Base-by-base conservation (phyloP, 1,140 invertebrate species). In the Cherax destructor region DNA sequence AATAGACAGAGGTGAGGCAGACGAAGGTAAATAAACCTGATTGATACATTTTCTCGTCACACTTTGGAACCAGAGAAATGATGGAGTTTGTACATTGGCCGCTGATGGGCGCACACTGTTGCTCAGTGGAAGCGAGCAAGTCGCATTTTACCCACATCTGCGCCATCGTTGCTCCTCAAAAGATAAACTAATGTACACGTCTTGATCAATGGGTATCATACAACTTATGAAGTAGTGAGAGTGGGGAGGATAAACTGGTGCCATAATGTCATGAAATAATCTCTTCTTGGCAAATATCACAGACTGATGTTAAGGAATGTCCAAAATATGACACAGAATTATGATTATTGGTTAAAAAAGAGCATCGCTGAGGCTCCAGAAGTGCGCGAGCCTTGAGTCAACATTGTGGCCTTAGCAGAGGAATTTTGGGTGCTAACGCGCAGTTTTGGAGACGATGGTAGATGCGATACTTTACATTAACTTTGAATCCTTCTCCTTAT, bases 221-320 rank as follows among this genome's bases (percentile, higher is more conserved):
- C 69, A 74, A 56, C 21, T 30, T 4, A 21, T n/a, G 79, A 41
- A 81, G 50, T 10, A 56, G 56, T 30, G 24, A 30, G 50, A 59
- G 56, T 56, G n/a, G 21, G 11, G 1, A 59, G 24, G 85, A 78
- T 47, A 78, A 56, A 61, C 85, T 78, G 61, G 56, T 78, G 85
- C 74, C 74, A 41, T n/a, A 86, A 61, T 78, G 76, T 86, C 74
- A 50, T 77, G 72, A 74, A 61, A 86, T 86, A 72, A 86, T 65
- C 50, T 61, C 47, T 77, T 76, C 84, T 86, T 86, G 85, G 24
- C 76, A 78, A 77, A 86, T 86, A 86, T 86, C 85, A 86, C 85
- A 86, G 85, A 86, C 85, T 47, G 52, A 77, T 86, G 85, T 86
- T 72, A 59, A 86, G 85, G 85, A 86, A 86, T 86, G 74, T 86